Percentiles rank a stretch among this genome's conserved stretches.
These are phyloP conservation scores for Pseudorhombus dupliciocellatus DNA, from an alignment of 2,113 vertebrate species.

Conservation along the genomic window DNA sequence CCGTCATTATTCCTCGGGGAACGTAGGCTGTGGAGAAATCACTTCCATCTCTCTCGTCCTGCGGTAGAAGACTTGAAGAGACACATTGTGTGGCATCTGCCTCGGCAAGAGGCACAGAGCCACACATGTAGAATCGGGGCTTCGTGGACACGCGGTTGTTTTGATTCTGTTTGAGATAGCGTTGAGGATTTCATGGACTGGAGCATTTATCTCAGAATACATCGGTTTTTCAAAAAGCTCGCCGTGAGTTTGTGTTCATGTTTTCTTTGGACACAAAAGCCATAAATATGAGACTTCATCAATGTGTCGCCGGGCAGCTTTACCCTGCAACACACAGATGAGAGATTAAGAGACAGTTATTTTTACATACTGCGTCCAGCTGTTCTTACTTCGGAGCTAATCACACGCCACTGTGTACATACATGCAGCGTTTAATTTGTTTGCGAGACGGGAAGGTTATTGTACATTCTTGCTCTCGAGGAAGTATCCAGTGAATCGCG, in stretches of 20 bases:
- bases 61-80: constrained; percentile 54
- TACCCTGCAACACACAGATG: constrained; percentile 41
- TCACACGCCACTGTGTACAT: constrained; percentile 39
- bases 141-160: constrained; percentile 52
- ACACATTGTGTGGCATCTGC: constrained; percentile 54
- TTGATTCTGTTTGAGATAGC: constrained; percentile 52
- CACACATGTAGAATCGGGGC: constrained; percentile 43
- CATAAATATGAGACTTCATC: constrained; percentile 52
- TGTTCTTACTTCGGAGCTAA: constrained; percentile 48
- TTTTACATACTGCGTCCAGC: constrained; percentile 50
- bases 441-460: constrained; percentile 41
- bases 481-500: constrained; percentile 46
- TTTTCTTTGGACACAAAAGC: constrained; percentile 59
- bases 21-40: constrained; percentile 54
- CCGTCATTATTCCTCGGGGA: constrained; percentile 43
- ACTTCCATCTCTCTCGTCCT: constrained; percentile 51
- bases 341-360: constrained; percentile 30
- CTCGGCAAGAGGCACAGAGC: constrained; percentile 48
- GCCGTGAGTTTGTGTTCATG: constrained; percentile 36
- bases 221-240: constrained; percentile 36
- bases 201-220: constrained; percentile 49
- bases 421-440: constrained; percentile 43
- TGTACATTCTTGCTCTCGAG: constrained; percentile 43
- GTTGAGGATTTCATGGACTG: constrained; percentile 35
- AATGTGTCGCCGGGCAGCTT: constrained; percentile 55